Evolutionary conservation across 2,797 vertebrate species (phyloP).

Genomic region (Caiman crocodilus): DNA sequence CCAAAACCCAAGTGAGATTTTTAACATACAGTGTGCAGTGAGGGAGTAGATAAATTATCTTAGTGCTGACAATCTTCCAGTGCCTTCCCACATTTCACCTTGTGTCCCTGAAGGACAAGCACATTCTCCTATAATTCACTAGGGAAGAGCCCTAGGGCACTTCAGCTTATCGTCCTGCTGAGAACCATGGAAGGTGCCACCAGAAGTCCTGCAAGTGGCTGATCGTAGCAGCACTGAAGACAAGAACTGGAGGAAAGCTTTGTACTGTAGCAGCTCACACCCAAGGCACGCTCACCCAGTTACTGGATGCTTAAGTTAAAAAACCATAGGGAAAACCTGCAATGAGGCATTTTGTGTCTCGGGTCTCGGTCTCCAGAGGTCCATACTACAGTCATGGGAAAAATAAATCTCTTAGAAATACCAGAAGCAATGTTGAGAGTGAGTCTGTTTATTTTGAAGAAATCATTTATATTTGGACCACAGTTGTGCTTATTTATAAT

Average conservation of each 20-base stretch:
- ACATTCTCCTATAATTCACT: neutral
- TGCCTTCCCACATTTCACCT: neutral
- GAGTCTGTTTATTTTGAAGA: neutral
- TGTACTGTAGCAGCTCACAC: neutral
- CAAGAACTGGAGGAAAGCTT: neutral
- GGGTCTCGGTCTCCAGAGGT: neutral
- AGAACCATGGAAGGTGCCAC: neutral
- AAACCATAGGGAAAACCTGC: neutral
- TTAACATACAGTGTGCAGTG: neutral
- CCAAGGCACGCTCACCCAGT: neutral
- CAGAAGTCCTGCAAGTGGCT: neutral
- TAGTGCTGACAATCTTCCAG: neutral
- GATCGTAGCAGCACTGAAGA: neutral
- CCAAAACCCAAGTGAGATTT: too few species aligned
- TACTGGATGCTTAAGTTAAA: neutral
- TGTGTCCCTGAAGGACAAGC: neutral
- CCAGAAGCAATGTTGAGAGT: neutral
- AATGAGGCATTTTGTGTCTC: neutral
- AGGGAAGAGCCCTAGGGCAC: neutral
- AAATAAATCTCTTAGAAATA: neutral
- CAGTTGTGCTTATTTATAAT: slow-evolving; percentile 21
- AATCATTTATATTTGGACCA: neutral
- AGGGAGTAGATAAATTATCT: neutral
- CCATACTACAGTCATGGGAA: neutral
- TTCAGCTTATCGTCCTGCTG: neutral